These are phyloP conservation scores for Sciurus carolinensis DNA, from an alignment of 2,797 vertebrate genomes.

Conservation along the genomic window DNA sequence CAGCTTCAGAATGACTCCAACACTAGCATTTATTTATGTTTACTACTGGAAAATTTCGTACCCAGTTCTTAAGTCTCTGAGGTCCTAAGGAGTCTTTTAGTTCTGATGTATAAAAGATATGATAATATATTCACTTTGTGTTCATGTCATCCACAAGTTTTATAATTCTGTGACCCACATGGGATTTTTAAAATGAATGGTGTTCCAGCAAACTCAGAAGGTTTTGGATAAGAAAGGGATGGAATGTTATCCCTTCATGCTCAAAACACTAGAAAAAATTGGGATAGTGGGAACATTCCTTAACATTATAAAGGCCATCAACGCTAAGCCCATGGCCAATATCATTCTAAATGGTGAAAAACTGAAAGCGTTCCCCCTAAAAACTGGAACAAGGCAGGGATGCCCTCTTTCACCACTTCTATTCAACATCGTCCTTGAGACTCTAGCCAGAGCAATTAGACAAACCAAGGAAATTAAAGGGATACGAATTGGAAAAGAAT, in stretches of 20 bases:
- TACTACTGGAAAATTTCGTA: neutral
- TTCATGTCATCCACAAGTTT: slow-evolving; percentile 50
- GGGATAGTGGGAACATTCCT: no score
- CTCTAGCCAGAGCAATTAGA: no score
- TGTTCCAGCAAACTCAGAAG: neutral
- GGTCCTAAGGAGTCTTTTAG: neutral
- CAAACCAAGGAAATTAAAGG: no score
- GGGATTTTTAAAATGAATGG: slow-evolving; percentile 29
- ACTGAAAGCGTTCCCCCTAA: no score
- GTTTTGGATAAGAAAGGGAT: neutral
- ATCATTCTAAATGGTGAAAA: no score
- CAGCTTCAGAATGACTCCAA: neutral
- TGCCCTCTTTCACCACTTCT: no score
- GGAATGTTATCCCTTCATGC: neutral
- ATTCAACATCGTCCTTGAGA: no score
- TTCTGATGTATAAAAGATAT: slow-evolving; percentile 13
- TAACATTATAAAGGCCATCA: no score
- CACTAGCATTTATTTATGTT: slow-evolving; percentile 22
- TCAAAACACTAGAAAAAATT: no score
- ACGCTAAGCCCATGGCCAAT: no score
- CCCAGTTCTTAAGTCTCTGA: neutral
- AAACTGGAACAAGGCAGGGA: no score
- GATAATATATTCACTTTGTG: neutral
- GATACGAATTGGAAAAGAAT: no score
- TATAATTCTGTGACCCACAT: neutral